These are phyloP conservation scores for Holotrichia oblita DNA, from an alignment of 1,140 invertebrate genomes.

Conservation along the genomic window DNA sequence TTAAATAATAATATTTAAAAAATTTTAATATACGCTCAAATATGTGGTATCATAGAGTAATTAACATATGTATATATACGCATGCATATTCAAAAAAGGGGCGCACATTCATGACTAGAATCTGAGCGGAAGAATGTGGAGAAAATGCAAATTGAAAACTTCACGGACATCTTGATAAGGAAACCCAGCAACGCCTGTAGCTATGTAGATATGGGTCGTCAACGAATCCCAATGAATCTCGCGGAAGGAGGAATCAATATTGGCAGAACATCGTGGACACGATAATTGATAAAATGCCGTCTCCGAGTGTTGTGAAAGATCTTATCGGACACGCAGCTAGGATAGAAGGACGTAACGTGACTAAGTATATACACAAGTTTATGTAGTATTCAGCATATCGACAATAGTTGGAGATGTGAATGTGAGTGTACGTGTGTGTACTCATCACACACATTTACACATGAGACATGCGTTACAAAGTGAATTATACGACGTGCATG, in stretches of 20 bases:
- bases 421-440: background rate
- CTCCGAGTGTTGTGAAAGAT: background rate
- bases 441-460: slow-evolving; percentile 7
- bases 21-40: too few species aligned
- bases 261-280: background rate
- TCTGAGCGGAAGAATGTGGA: too few species aligned
- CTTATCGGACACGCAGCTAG: background rate
- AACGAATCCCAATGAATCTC: slow-evolving; percentile 1
- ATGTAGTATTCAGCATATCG: background rate
- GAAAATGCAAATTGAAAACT: background rate
- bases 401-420: slow-evolving; percentile 21
- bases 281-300: slow-evolving; percentile 26
- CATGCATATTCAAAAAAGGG: too few species aligned
- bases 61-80: too few species aligned
- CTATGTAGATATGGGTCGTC: background rate
- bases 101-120: too few species aligned
- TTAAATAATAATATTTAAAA: too few species aligned
- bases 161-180: background rate
- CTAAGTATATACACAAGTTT: too few species aligned
- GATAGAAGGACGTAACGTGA: too few species aligned
- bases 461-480: slow-evolving; percentile 26
- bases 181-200: background rate
- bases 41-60: too few species aligned
- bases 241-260: slow-evolving; percentile 19
- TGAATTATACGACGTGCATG: slow-evolving; percentile 31